Base-by-base conservation (phyloP, 2,797 vertebrate genomes). In the Lagocephalus sceleratus region DNA sequence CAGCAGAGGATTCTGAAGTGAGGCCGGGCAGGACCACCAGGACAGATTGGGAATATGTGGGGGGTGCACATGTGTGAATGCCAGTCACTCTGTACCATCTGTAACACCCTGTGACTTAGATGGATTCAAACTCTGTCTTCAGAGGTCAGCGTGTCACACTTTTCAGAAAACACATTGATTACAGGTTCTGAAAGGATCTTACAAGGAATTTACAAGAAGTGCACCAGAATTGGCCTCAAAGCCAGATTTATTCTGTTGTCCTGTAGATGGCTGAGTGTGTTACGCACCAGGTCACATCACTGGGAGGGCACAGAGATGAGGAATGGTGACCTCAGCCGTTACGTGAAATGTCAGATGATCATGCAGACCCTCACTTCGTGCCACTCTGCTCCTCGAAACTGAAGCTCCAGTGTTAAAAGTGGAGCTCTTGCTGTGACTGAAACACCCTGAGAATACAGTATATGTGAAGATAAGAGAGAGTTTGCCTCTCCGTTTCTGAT, bases 141-240 rank as follows among this genome's bases (percentile, higher is more conserved):
- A 29, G 26, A 29, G 7, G 26, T 5, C 26, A 8, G 26, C 9
- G 6, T 29, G 7, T 29, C 2, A 29, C 5, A 29, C 6, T 7
- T 29, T 8, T 7, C 26, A 5, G 26, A 29, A 29, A 2, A 7
- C 26, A 5, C 26, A 32, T 12, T 2, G 6, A 11, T 32, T 32
- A 12, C 12, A 8, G 2, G 10, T 11, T 32, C 29, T 32, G 10
- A 29, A 29, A 9, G 7, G 26, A 10, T 29, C 26, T 29, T 29
- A 8, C 6, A 29, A 52, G 59, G 73, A 77, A 82, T 84, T 84
- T 82, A 59, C 49, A 3, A 59, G 60, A 79, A 81, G 81, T 56
- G 58, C 71, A 54, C 14, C 0, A 35, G 64, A 71, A 79, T 78
- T 78, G 72, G 66, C 47, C 68, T 60, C 21, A 63, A 55, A 81